phyloP scores from a whole-genome alignment of 2,797 vertebrate species.

The Kryptopterus vitreolus region DNA sequence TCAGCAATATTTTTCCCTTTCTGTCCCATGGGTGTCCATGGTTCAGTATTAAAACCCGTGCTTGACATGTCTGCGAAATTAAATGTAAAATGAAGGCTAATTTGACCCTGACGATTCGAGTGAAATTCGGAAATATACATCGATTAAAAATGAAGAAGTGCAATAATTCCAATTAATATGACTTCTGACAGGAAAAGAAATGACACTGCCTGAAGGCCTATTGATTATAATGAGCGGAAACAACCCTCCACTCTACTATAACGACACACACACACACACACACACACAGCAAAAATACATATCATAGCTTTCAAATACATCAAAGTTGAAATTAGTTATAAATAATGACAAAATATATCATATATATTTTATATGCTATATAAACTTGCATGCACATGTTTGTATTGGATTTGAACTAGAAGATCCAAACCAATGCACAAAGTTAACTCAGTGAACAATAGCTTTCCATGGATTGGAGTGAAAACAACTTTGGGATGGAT shows the following conservation, averaged over 20 bases:
- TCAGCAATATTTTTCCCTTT: too few relatives aligned
- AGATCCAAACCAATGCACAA: too few relatives aligned
- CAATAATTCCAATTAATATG: slow-evolving; percentile 12
- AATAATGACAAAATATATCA: not conserved
- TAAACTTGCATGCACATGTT: too few relatives aligned
- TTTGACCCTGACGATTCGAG: not conserved
- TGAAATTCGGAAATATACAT: not conserved
- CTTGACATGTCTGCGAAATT: not conserved
- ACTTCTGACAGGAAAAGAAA: not conserved
- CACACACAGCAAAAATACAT: not conserved
- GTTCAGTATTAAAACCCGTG: not conserved
- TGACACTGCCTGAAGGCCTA: slow-evolving; percentile 1
- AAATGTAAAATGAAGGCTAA: not conserved
- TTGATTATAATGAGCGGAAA: slow-evolving; percentile 16
- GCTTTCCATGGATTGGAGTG: too few relatives aligned
- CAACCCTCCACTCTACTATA: not conserved
- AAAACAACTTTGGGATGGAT: too few relatives aligned
- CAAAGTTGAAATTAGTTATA: not conserved
- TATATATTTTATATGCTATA: too few relatives aligned
- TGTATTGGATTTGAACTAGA: too few relatives aligned
- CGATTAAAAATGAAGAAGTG: not conserved
- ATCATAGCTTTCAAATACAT: not conserved
- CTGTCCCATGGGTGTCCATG: too few relatives aligned
- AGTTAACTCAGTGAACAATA: too few relatives aligned
- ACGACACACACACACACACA: not conserved